Conservation (phyloP, 2,113 vertebrate genomes). For the Clarias batrachus region DNA sequence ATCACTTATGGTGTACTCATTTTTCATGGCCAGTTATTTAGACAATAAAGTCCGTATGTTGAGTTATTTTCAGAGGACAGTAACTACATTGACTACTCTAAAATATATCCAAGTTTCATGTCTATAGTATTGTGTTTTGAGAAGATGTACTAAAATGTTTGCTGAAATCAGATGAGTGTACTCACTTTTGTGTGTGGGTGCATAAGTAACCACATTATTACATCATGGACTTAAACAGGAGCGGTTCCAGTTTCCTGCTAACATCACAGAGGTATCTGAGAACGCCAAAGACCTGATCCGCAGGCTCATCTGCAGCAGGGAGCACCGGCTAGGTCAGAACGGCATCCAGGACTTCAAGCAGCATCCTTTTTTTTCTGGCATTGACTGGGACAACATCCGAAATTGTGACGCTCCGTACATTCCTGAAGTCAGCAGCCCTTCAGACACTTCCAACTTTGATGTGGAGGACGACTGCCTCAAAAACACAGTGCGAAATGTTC, state of each 20-base stretch:
- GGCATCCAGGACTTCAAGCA: slow-evolving; percentile 97
- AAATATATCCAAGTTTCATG: too few species aligned
- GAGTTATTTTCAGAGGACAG: too few species aligned
- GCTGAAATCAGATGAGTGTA: too few species aligned
- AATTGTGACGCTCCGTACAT: slow-evolving; percentile 97
- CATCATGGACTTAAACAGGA: slow-evolving; percentile 72
- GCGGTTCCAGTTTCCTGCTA: slow-evolving; percentile 94
- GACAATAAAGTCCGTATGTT: too few species aligned
- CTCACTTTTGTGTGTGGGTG: too few species aligned
- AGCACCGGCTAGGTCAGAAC: slow-evolving; percentile 95
- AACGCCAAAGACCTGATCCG: slow-evolving; percentile 95
- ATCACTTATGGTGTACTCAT: too few species aligned
- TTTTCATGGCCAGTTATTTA: too few species aligned
- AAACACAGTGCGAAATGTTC: slow-evolving; percentile 81
- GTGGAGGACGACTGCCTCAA: slow-evolving; percentile 98
- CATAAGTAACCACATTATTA: neutral
- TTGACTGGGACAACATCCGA: slow-evolving; percentile 95
- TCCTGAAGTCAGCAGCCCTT: slow-evolving; percentile 98
- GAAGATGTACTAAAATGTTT: too few species aligned
- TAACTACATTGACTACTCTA: too few species aligned
- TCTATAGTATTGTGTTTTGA: too few species aligned
- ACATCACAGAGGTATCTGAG: slow-evolving; percentile 91
- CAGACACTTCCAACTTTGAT: slow-evolving; percentile 99
- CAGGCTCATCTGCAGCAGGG: slow-evolving; percentile 93
- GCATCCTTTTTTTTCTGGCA: slow-evolving; percentile 91